A percentile compares a stretch with the other conserved stretches of the same genome.
Conservation (phyloP, 1,140 invertebrate genomes). For the Hetaerina americana region DNA sequence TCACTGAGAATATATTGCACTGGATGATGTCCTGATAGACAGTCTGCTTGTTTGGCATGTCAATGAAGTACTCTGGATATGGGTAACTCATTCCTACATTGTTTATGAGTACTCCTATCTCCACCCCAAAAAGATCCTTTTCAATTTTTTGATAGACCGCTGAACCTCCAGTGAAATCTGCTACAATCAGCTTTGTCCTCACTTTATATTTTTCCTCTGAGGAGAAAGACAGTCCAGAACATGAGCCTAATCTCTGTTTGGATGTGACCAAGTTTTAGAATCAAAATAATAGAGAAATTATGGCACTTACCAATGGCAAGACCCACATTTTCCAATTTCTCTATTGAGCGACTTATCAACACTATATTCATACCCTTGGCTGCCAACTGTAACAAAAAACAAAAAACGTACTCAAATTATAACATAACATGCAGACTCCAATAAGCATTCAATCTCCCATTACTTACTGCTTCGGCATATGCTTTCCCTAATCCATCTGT, state of each 20-base stretch:
- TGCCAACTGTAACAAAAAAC: constrained; percentile 48
- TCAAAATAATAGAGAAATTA: no score
- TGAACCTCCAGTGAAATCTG: constrained; percentile 60
- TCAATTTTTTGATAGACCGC: constrained; percentile 64
- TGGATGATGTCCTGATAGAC: constrained; percentile 43
- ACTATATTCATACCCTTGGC: constrained; percentile 70
- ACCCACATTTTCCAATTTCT: constrained; percentile 69
- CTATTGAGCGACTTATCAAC: constrained; percentile 70
- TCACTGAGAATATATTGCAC: constrained; percentile 60
- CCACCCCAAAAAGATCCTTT: constrained; percentile 58
- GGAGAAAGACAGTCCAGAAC: constrained; percentile 14
- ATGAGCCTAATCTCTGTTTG: no score
- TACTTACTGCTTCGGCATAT: constrained; percentile 58
- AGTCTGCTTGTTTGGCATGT: constrained; percentile 41
- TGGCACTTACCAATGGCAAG: constrained; percentile 66
- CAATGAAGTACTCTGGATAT: constrained; percentile 72
- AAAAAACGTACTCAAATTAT: constrained; percentile 8
- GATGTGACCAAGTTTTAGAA: no score
- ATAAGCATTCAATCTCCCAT: constrained; percentile 3
- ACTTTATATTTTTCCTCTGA: constrained; percentile 58
- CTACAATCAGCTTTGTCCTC: constrained; percentile 65
- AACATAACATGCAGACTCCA: background rate
- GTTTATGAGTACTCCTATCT: constrained; percentile 87
- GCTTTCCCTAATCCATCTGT: constrained; percentile 90
- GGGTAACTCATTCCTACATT: constrained; percentile 89